Percentiles rank a stretch among this genome's conserved stretches.
Conservation (phyloP, 2,888 invertebrate genomes). For the Thera britannica region DNA sequence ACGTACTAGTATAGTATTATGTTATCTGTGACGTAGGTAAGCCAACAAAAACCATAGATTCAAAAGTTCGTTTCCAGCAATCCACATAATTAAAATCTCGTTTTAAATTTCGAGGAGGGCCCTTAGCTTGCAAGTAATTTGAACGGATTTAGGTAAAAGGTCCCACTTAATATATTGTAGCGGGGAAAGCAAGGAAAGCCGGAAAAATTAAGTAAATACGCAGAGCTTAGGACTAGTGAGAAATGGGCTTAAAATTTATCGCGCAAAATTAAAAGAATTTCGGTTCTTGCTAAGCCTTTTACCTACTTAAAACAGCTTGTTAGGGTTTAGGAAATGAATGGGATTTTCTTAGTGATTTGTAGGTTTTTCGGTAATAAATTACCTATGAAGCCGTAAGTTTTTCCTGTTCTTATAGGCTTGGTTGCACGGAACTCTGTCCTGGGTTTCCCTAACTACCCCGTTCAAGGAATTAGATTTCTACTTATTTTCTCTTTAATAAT, state of each 20-base stretch:
- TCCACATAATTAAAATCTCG: constrained; percentile 55
- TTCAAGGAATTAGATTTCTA: too few species aligned
- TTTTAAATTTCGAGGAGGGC: constrained; percentile 50
- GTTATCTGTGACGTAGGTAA: too few species aligned
- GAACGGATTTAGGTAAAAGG: constrained; percentile 66
- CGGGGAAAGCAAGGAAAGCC: constrained; percentile 44
- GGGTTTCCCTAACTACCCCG: too few species aligned
- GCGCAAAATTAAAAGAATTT: constrained; percentile 45
- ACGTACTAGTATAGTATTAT: too few species aligned
- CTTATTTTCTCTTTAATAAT: too few species aligned
- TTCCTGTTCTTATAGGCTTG: too few species aligned
- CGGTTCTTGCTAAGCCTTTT: constrained; percentile 18
- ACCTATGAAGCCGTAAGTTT: too few species aligned
- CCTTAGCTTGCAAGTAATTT: constrained; percentile 61
- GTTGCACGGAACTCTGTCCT: too few species aligned
- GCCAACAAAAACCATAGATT: constrained; percentile 18
- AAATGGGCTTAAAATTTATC: constrained; percentile 63
- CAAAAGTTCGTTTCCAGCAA: constrained; percentile 49
- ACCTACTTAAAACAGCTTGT: constrained; percentile 17
- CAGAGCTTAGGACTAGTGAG: constrained; percentile 56
- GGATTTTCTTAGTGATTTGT: neutral
- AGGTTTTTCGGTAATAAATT: neutral
- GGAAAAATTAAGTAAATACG: constrained; percentile 60
- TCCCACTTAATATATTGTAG: constrained; percentile 66
- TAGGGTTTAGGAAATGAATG: constrained; percentile 15